Base-by-base conservation (phyloP, 2,888 invertebrate genomes). In the Isoperla grammatica region DNA sequence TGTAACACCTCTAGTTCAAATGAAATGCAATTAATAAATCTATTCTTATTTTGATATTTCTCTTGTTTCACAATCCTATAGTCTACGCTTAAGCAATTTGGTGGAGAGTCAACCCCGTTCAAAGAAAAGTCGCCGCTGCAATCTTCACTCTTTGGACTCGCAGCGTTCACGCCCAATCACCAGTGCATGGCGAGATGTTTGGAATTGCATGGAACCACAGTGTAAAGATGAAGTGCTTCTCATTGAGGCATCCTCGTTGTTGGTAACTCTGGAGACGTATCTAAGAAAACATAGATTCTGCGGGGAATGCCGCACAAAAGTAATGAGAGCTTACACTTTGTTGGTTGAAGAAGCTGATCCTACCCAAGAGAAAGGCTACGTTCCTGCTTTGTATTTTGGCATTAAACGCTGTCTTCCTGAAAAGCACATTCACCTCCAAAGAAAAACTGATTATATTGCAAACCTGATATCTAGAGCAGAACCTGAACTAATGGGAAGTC, bases 221-320 rank as follows among this genome's bases (percentile, higher is more conserved):
- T 90, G 90, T 69, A 81, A 87, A 57, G 87, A 88, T 69, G 93
- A 94, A 74, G 87, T 94, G 66, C 88, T 93, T 46, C 83, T 93
- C 54, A 88, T 95, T 58, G 91, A 94, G 75, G 88, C 89, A 65
- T 86, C 87, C 70, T 87, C 87, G 66, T 78, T 95, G 63, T 86
- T 91, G 69, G 86, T 87, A 63, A 94, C 94, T 13, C 79, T 95
- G 40, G 93, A 95, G 71, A 89, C 87, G 67, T 95, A 95, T 76
- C 81, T 95, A 62, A 83, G 90, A 67, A 95, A 95, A 77, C 95
- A 95, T 74, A 85, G 93, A 67, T 95, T 95, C 76, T 95, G 95
- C 72, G 86, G 88, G 2, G 95, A 95, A 72, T 95, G 95, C 73
- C 88, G 93, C 68, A 90, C 92, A 65, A 95, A 95, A 81, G 94